Percentiles rank a stretch among this genome's conserved stretches.
phyloP scores from a whole-genome alignment of 35 echinoderm and acorn worm genomes.

The Diadema setosum region DNA sequence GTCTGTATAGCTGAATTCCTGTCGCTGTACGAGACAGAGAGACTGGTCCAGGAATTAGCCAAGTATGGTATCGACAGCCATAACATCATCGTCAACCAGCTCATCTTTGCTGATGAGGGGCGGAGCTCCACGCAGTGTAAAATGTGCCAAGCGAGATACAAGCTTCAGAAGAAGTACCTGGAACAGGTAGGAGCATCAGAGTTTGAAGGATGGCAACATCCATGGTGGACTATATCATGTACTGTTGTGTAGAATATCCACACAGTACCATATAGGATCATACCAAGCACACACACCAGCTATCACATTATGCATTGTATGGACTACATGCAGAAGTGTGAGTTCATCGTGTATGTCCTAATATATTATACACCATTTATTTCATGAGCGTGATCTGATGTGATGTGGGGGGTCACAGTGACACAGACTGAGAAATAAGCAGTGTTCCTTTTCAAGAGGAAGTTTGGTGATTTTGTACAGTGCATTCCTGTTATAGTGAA shows the following conservation, averaged over 20 bases:
- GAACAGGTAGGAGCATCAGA: constrained; percentile 72
- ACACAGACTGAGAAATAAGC: too few relatives aligned
- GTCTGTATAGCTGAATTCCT: constrained; percentile 98
- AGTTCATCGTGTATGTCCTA: too few relatives aligned
- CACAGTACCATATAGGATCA: background rate
- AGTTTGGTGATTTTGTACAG: too few relatives aligned
- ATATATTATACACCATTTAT: too few relatives aligned
- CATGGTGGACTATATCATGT: background rate
- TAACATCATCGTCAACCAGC: constrained; percentile 96
- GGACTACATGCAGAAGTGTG: too few relatives aligned
- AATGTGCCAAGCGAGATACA: constrained; percentile 75
- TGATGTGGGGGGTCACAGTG: too few relatives aligned
- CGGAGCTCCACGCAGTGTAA: constrained; percentile 37
- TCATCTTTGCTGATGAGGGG: constrained; percentile 17
- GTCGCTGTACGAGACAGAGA: constrained; percentile 93
- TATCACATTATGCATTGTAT: too few relatives aligned
- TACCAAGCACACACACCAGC: background rate
- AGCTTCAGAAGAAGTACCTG: constrained; percentile 83
- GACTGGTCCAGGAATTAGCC: constrained; percentile 91
- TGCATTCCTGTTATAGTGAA: too few relatives aligned
- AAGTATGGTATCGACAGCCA: constrained; percentile 94
- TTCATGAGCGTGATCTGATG: too few relatives aligned
- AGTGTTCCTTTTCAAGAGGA: too few relatives aligned
- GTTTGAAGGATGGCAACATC: background rate
- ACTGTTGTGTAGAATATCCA: background rate